Evolutionary conservation across 1,140 invertebrate genomes (phyloP), one percentile per base, ranked within the genome.

Genomic region (Trichogramma pretiosum): DNA sequence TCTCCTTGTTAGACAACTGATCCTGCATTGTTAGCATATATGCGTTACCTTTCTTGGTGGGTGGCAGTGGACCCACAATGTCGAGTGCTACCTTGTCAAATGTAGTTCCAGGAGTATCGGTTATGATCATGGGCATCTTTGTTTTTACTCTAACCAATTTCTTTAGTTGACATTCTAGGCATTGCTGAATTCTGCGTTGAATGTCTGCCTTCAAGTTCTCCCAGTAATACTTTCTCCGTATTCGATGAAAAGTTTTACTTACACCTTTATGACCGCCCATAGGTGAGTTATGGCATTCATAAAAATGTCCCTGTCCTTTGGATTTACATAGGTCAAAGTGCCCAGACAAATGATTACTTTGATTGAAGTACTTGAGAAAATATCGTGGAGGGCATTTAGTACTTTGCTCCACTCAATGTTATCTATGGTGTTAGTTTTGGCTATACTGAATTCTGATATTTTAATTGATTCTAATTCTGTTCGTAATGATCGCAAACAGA

Each of bases 1-100:
- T n/a, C n/a, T n/a, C n/a, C n/a, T n/a, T n/a, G n/a, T 58, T 52
- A 0, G 52, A 52, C 5, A 56, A 17, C 8, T 44, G 14, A 37
- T 52, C 52, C 36, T 2, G 46, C 43, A 7, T 48, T 32, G 44
- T 34, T 22, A 26, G 11, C 3, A 46, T 46, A n/a, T 37, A 46
- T 18, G 28, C 35, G 18, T 23, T 22, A 5, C n/a, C n/a, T n/a
- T 22, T 24, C 10, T 36, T 36, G 3, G 43, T 45, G 7, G 5
- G 24, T 7, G 7, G 11, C 26, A 35, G 23, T 3, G 33, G 43
- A 11, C 43, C 34, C 2, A 48, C 46, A 9, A 48, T 42, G 22
- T 48, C 17, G 9, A 49, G 22, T 4, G 47, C 21, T 9, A 48
- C n/a, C 19, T 48, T 49, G n/a, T 49, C 39, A 11, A 49, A 36